Percentiles rank a stretch among this genome's conserved stretches.
Evolutionary conservation across 2,113 vertebrate species (phyloP).

Genomic region (Dipodomys stephensi): DNA sequence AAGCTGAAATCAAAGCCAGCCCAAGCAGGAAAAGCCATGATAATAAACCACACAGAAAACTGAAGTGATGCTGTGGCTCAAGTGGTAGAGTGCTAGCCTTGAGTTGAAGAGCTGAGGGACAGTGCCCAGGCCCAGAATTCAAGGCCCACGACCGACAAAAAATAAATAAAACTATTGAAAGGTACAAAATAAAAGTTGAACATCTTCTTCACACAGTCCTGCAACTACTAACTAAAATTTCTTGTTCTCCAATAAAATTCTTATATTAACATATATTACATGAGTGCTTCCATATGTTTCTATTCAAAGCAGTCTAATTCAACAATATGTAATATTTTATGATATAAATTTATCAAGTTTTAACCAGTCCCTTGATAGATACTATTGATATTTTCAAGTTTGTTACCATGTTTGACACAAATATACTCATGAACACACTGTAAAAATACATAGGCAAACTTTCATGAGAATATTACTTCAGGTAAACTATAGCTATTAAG

Average conservation of each 20-base stretch:
- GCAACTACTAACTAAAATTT: neutral
- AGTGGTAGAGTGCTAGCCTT: no score
- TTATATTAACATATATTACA: neutral
- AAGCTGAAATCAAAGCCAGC: no score
- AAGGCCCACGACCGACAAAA: no score
- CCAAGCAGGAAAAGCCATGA: no score
- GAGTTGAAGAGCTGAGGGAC: no score
- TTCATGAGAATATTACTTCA: neutral
- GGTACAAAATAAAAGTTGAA: neutral
- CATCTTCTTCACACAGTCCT: neutral
- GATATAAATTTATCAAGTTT: neutral
- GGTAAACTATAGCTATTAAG: neutral
- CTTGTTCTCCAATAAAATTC: neutral
- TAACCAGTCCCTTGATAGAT: neutral
- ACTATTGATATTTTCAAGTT: neutral
- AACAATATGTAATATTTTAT: neutral
- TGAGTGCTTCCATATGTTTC: neutral
- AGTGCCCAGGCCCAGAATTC: no score
- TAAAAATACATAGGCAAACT: neutral
- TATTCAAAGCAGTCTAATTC: neutral
- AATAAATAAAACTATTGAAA: neutral
- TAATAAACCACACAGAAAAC: no score
- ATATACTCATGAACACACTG: neutral
- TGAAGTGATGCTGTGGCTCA: no score
- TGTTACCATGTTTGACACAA: neutral